These are phyloP conservation scores for Micrastur ruficollis DNA, from an alignment of 2,797 vertebrate genomes.

Conservation along the genomic window DNA sequence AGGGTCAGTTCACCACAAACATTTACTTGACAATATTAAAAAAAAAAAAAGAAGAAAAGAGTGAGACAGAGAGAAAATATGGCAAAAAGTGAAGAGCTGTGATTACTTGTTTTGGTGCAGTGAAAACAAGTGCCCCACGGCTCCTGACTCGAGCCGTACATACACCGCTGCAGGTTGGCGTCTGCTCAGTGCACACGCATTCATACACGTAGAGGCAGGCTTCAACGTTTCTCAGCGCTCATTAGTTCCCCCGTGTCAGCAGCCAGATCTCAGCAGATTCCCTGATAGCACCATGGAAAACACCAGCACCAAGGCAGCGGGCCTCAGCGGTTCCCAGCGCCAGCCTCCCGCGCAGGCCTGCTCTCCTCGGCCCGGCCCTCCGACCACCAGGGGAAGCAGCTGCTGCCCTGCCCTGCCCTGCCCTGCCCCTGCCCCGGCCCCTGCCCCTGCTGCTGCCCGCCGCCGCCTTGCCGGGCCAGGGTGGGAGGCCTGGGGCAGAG, in stretches of 20 bases:
- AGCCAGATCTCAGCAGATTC: background rate
- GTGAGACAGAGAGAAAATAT: background rate
- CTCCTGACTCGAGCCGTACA: background rate
- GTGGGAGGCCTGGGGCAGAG: too few species aligned
- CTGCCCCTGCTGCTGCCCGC: too few species aligned
- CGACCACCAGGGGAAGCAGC: too few species aligned
- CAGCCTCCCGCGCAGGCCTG: background rate
- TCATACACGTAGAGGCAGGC: background rate
- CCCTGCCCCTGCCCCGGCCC: too few species aligned
- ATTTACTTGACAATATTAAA: background rate
- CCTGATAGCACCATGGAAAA: background rate
- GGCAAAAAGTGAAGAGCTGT: background rate
- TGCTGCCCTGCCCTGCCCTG: too few species aligned
- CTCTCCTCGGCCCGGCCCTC: fast-evolving
- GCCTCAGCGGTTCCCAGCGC: fast-evolving
- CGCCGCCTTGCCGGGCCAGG: fast-evolving
- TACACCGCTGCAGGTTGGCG: fast-evolving
- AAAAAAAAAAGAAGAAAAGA: background rate
- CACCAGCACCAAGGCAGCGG: fast-evolving
- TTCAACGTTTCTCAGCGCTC: background rate
- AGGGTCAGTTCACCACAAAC: background rate
- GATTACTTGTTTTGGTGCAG: background rate
- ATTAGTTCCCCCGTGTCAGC: fast-evolving
- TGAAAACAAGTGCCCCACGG: background rate
- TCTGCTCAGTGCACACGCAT: background rate